Evolutionary conservation across 1,140 invertebrate genomes (phyloP), one percentile per base, ranked within the genome.

Genomic region (Rhagoletis pomonella): DNA sequence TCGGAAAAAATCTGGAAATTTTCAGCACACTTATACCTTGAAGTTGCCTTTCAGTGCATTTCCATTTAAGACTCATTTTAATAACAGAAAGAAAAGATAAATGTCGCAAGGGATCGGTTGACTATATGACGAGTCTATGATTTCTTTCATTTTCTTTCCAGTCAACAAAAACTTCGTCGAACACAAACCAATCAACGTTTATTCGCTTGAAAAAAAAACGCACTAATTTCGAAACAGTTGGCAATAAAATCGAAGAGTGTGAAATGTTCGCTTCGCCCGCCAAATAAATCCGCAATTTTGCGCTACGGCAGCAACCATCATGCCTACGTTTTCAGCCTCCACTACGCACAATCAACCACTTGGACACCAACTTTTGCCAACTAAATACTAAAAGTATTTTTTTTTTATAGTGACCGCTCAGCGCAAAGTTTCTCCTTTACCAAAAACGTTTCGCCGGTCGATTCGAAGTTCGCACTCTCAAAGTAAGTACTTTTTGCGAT

Each of bases 401-500:
- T 29, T n/a, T 29, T 29, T 0, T 29, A 29, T 29, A 29, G 29
- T 29, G 0, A 29, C 73, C 73, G 73, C 73, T 17, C 73, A 81
- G 55, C n/a, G 73, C 7, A 81, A 81, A 81, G 47, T 81, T 81
- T 44, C 73, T 81, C 73, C 73, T 81, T 81, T 81, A 47, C n/a
- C 73, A 81, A 55, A 47, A 44, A 81, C 73, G 73, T 73, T 73
- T 12, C 39, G 39, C 17, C 4, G 10, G 3, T 29, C 39, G 67
- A 12, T 10, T 29, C 3, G 17, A 17, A 47, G 73, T 42, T 42
- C 14, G 9, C 6, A 47, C 73, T 81, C 73, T 29, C 47, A 81
- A 81, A 81, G 73, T 81, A 55, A 81, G 73, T 81, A 81, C 55
- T 81, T 81, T 81, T 81, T 81, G 55, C 47, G 73, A 81, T 81